Percentiles rank a stretch among this genome's conserved stretches.
These are phyloP conservation scores for Cataglyphis cursor DNA, from an alignment of 2,888 invertebrate species.

Conservation along the genomic window DNA sequence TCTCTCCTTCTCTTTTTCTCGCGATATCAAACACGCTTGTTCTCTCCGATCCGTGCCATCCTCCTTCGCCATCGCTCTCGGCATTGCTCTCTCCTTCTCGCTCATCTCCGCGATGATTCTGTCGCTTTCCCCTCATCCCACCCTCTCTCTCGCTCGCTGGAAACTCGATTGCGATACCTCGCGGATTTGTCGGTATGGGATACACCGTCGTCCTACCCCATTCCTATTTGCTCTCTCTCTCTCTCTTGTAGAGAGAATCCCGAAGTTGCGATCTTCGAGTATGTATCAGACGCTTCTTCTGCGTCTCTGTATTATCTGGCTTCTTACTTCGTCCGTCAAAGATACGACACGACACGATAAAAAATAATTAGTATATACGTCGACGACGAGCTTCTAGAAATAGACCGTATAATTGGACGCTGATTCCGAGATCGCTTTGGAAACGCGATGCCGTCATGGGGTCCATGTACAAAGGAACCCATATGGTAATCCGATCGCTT, in stretches of 20 bases:
- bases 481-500: constrained; percentile 30
- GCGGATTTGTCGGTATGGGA: constrained; percentile 45
- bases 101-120: constrained; percentile 23
- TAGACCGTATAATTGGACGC: constrained; percentile 83
- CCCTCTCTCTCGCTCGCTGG: constrained; percentile 11
- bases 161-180: constrained; percentile 49
- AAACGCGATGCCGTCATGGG: constrained; percentile 45
- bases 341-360: constrained; percentile 75
- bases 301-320: constrained; percentile 49
- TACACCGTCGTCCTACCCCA: constrained; percentile 16
- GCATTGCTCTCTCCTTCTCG: constrained; percentile 1
- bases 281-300: constrained; percentile 29
- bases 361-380: constrained; percentile 84
- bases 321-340: constrained; percentile 66
- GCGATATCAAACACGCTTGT: constrained; percentile 41
- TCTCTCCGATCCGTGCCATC: constrained; percentile 26
- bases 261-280: constrained; percentile 32
- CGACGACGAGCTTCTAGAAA: constrained; percentile 83
- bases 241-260: constrained; percentile 27
- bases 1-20: constrained; percentile 59
- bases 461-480: neutral
- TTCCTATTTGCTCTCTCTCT: constrained; percentile 21
- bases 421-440: constrained; percentile 83
- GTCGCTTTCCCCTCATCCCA: constrained; percentile 11
- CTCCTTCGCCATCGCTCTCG: neutral